These are phyloP conservation scores for Leguminivora glycinivorella DNA, from an alignment of 1,140 invertebrate genomes.

Conservation along the genomic window DNA sequence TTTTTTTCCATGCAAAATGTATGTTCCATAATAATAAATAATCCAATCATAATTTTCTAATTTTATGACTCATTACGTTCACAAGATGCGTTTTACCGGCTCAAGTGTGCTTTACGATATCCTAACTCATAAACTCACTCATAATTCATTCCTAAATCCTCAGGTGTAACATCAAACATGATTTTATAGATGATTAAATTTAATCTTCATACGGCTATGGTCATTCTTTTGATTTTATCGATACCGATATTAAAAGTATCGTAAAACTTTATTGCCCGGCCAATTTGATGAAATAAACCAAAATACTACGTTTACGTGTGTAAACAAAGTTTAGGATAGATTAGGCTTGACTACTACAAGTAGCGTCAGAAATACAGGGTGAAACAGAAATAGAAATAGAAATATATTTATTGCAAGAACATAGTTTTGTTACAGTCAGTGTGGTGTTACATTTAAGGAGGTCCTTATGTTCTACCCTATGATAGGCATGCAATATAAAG, in stretches of 20 bases:
- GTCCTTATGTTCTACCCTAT: too few relatives aligned
- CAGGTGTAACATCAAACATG: slow-evolving; percentile 32
- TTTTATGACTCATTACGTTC: background rate
- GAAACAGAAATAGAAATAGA: too few relatives aligned
- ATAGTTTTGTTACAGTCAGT: too few relatives aligned
- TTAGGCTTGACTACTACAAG: slow-evolving; percentile 34
- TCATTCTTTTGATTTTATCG: slow-evolving; percentile 46
- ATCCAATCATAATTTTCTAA: slow-evolving; percentile 17
- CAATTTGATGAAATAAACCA: slow-evolving; percentile 38
- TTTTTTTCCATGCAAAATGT: background rate
- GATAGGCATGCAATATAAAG: too few relatives aligned
- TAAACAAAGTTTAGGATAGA: slow-evolving; percentile 35
- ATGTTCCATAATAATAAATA: too few relatives aligned
- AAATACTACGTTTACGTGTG: slow-evolving; percentile 42
- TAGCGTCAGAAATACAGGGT: background rate
- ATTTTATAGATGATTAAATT: slow-evolving; percentile 50
- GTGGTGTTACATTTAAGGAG: too few relatives aligned
- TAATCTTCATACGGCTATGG: slow-evolving; percentile 42
- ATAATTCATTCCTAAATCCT: slow-evolving; percentile 18
- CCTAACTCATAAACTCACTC: background rate
- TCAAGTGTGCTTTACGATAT: background rate
- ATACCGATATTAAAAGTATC: slow-evolving; percentile 48
- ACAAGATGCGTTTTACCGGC: background rate
- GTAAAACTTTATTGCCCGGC: slow-evolving; percentile 51
- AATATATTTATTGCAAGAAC: too few relatives aligned